phyloP scores from a whole-genome alignment of 2,888 invertebrate genomes.

The Drosophila ustulata region DNA sequence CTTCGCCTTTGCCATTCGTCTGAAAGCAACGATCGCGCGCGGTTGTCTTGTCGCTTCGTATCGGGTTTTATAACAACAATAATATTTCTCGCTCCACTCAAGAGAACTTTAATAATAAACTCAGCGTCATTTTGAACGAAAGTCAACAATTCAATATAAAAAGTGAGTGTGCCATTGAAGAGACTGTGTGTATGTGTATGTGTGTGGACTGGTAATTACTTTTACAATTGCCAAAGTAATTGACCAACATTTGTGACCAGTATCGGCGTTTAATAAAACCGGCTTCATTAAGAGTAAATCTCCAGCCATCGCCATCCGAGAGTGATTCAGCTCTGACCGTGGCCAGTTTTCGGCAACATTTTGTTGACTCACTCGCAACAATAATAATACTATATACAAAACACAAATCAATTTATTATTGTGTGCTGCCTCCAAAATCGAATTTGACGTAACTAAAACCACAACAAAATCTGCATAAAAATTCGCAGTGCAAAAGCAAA shows the following conservation, averaged over 20 bases:
- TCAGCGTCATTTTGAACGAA: constrained; percentile 18
- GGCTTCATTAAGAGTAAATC: constrained; percentile 35
- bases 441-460: constrained; percentile 15
- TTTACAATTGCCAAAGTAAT: constrained; percentile 13
- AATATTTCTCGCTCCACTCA: constrained; percentile 29
- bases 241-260: constrained; percentile 13
- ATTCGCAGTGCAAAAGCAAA: constrained; percentile 30
- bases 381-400: background rate
- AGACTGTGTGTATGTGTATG: background rate
- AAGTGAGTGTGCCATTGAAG: constrained; percentile 29
- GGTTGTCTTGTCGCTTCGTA: constrained; percentile 53
- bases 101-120: constrained; percentile 28
- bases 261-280: constrained; percentile 34
- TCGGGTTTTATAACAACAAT: constrained; percentile 7
- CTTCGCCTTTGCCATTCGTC: constrained; percentile 69
- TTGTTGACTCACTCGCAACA: constrained; percentile 46
- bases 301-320: background rate
- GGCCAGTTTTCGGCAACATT: constrained; percentile 29
- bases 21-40: constrained; percentile 78
- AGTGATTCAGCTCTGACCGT: constrained; percentile 31
- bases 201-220: background rate
- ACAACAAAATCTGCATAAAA: constrained; percentile 6
- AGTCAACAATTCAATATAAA: constrained; percentile 3
- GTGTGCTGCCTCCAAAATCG: constrained; percentile 12
- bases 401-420: constrained; percentile 3